Evolutionary conservation across 2,797 vertebrate species (phyloP).

Genomic region (Geotria australis): DNA sequence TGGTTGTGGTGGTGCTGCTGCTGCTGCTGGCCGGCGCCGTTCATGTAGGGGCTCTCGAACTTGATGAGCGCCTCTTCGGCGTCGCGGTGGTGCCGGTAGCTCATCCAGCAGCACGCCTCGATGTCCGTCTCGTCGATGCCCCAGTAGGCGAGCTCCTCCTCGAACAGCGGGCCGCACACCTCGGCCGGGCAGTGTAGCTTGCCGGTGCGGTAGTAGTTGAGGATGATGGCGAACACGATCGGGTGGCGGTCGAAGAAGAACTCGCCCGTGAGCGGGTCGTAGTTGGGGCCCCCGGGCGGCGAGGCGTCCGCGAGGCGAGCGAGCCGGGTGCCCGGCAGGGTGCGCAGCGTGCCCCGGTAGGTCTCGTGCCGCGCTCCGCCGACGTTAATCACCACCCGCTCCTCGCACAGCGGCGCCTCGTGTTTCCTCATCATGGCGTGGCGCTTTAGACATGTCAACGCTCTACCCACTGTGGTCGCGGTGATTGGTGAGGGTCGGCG

Average conservation of each 20-base stretch:
- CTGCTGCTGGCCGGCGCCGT: conserved; percentile 12
- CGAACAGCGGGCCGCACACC: conserved; percentile 85
- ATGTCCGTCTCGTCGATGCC: conserved; percentile 93
- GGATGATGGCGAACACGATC: conserved; percentile 74
- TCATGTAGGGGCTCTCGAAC: conserved; percentile 56
- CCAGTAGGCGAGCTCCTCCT: conserved; percentile 92
- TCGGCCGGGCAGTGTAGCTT: conserved; percentile 94
- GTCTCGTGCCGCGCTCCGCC: conserved; percentile 89
- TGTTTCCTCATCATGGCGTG: too few species aligned
- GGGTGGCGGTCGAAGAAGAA: conserved; percentile 90
- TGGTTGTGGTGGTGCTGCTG: conserved; percentile 14
- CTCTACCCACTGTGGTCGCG: too few species aligned
- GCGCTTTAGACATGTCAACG: too few species aligned
- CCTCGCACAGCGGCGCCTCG: background rate
- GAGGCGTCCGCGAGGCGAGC: conserved; percentile 55
- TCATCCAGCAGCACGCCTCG: conserved; percentile 99
- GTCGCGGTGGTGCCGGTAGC: conserved; percentile 75
- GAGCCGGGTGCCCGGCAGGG: conserved; percentile 67
- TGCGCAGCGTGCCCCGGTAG: conserved; percentile 76
- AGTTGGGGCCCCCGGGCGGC: conserved; percentile 19
- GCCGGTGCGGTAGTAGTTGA: conserved; percentile 90
- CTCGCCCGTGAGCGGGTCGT: conserved; percentile 24
- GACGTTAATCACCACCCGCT: conserved; percentile 21
- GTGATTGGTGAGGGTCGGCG: too few species aligned
- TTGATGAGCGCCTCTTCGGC: conserved; percentile 87